Evolutionary conservation across 2,888 invertebrate species (phyloP).

Genomic region (Ecliptopera silaceata): DNA sequence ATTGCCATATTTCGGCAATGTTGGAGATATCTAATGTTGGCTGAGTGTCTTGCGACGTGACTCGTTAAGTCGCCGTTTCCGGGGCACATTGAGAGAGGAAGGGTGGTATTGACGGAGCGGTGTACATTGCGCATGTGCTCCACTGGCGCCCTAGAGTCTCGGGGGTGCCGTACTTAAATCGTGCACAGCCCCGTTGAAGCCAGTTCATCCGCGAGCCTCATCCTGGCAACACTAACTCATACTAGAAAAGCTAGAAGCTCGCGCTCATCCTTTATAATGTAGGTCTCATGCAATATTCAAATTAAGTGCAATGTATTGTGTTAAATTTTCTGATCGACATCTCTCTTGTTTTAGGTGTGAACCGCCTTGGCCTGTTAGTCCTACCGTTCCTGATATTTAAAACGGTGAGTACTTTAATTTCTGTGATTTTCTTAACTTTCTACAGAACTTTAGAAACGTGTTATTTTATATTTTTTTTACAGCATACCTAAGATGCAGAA

Average conservation of each 20-base stretch:
- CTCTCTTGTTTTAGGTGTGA: conserved; percentile 67
- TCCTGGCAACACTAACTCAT: conserved; percentile 52
- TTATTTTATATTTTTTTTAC: neutral
- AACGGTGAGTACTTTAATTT: conserved; percentile 52
- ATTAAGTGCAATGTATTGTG: conserved; percentile 9
- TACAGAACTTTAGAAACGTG: neutral
- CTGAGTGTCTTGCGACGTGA: conserved; percentile 67
- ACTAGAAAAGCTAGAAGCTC: conserved; percentile 17
- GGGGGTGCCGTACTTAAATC: conserved; percentile 70
- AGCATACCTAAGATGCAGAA: neutral
- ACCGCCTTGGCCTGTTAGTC: conserved; percentile 49
- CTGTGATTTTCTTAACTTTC: conserved; percentile 27
- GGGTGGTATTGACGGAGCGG: conserved; percentile 76
- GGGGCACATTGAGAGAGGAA: conserved; percentile 74
- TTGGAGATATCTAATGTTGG: conserved; percentile 43
- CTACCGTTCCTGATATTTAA: conserved; percentile 48
- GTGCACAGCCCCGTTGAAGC: conserved; percentile 60
- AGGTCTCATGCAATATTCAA: conserved; percentile 36
- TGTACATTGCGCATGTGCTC: conserved; percentile 72
- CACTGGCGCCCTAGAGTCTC: conserved; percentile 77
- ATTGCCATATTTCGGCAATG: conserved; percentile 27
- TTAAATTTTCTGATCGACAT: conserved; percentile 43
- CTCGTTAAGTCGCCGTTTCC: conserved; percentile 78
- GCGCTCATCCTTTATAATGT: conserved; percentile 49
- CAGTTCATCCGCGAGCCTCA: conserved; percentile 67